These are phyloP conservation scores for Protonibea diacanthus DNA, from an alignment of 2,797 vertebrate genomes.

Conservation along the genomic window DNA sequence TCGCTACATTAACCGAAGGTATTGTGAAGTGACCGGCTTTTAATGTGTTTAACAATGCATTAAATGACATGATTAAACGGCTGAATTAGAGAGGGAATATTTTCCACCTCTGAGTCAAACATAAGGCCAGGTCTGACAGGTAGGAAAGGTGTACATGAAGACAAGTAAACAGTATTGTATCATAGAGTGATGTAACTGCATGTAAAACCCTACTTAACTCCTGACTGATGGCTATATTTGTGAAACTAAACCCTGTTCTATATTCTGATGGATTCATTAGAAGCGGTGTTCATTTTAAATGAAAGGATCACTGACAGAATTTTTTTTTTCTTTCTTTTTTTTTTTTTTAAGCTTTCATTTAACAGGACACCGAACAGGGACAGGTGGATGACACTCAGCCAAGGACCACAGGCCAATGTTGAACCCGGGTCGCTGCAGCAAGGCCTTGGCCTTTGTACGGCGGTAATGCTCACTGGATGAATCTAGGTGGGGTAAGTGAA, in stretches of 20 bases:
- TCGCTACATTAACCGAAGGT: conserved; percentile 70
- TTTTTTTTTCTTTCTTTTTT: no score
- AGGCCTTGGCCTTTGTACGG: no score
- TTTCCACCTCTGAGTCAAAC: conserved; percentile 43
- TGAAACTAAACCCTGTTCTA: neutral
- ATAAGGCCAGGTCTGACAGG: conserved; percentile 35
- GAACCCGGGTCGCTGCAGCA: no score
- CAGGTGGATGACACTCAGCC: no score
- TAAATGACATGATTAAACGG: conserved; percentile 72
- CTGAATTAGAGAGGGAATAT: conserved; percentile 58
- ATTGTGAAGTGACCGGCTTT: conserved; percentile 65
- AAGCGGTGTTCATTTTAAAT: neutral
- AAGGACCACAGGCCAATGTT: no score
- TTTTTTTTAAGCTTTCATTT: no score
- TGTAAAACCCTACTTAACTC: neutral
- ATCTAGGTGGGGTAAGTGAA: no score
- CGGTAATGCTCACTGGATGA: no score
- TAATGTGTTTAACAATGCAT: conserved; percentile 78
- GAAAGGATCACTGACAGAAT: neutral
- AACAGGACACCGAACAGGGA: no score
- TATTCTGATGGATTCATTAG: neutral
- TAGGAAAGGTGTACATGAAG: conserved; percentile 22
- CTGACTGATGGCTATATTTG: conserved; percentile 3
- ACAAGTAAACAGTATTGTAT: conserved; percentile 17
- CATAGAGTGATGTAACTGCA: neutral